Evolutionary conservation across 2,888 invertebrate genomes (phyloP), one percentile per base, ranked within the genome.

Genomic region (Eupithecia subfuscata): DNA sequence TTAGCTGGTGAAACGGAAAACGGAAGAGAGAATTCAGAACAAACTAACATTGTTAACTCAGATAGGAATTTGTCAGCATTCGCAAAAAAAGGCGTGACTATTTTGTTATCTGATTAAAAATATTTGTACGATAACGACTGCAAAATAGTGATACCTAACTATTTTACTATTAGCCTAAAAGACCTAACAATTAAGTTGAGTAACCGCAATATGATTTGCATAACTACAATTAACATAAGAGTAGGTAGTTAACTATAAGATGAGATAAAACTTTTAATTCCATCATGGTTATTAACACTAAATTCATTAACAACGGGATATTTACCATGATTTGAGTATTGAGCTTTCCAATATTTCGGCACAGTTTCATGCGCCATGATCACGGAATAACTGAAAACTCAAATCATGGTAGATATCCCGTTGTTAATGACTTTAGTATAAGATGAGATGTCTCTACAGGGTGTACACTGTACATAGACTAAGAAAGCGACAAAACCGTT

Each of bases 401-500:
- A n/a, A n/a, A n/a, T n/a, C n/a, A n/a, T n/a, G n/a, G n/a, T n/a
- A n/a, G n/a, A n/a, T n/a, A n/a, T n/a, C n/a, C n/a, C n/a, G n/a
- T n/a, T n/a, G n/a, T n/a, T n/a, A n/a, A n/a, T n/a, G n/a, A n/a
- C n/a, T n/a, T n/a, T n/a, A n/a, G n/a, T n/a, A 56, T 56, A 3
- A 56, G 11, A 56, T 22, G 22, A 37, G 5, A n/a, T 22, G n/a
- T 48, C 48, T 48, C 2, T n/a, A n/a, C 22, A n/a, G n/a, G n/a
- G n/a, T n/a, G 9, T 40, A 40, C 34, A 7, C 34, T 30, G 56
- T 14, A n/a, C 60, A 22, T 52, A 70, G 72, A 76, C 69, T 79
- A 75, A 80, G 74, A 75, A 78, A 79, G 73, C 75, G 78, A 78
- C 64, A 74, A 74, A 64, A 78, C 84, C 84, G 84, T 85, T 84